Conservation (phyloP, 2,113 vertebrate species). For the Actenoides hombroni region DNA sequence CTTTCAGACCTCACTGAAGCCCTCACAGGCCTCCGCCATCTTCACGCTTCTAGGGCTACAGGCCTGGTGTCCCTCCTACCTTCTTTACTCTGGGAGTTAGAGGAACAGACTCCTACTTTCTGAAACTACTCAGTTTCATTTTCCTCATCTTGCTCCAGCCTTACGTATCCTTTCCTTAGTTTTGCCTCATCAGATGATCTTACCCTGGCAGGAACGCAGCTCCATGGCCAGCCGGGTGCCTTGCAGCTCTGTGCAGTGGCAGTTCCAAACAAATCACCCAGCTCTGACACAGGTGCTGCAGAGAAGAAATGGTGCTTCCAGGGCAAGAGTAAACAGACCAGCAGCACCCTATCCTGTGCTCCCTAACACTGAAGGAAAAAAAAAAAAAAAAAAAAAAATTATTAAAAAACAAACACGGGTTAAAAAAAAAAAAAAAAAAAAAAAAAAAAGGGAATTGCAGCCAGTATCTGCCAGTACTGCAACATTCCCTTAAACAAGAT, state of each 20-base stretch:
- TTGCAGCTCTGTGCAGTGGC: neutral
- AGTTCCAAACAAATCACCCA: neutral
- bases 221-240: neutral
- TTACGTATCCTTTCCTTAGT: neutral
- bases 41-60: fast-evolving
- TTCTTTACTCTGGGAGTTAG: neutral
- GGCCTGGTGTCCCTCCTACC: neutral
- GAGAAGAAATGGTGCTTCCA: neutral
- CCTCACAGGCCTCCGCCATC: neutral
- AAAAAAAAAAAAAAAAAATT: no score
- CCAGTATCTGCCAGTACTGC: neutral
- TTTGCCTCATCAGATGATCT: neutral
- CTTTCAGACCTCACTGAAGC: neutral
- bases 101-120: neutral
- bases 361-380: neutral
- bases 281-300: no score
- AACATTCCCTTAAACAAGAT: neutral
- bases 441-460: neutral
- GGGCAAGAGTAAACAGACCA: neutral
- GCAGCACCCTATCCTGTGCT: neutral
- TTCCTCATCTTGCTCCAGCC: neutral
- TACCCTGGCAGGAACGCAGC: neutral
- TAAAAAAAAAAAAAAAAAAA: neutral
- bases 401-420: neutral
- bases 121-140: neutral